A percentile compares a stretch with the other conserved stretches of the same genome.
Conservation (phyloP, 2,113 vertebrate genomes). For the Chaenocephalus aceratus region DNA sequence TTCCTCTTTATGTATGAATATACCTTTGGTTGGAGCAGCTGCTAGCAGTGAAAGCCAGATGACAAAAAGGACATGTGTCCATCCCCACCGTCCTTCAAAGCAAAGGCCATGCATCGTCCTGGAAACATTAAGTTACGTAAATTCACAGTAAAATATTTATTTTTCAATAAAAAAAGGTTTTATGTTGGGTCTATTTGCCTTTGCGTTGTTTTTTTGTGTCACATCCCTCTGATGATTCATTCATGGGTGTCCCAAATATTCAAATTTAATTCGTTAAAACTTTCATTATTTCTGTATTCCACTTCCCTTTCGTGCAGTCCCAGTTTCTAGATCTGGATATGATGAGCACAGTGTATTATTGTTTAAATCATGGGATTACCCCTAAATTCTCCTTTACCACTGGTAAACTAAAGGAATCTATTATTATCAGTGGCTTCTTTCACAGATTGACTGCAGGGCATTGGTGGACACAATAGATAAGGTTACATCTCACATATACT, state of each 20-base stretch:
- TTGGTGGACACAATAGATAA: conserved; percentile 6
- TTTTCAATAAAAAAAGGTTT: background rate
- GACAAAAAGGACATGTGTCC: conserved; percentile 21
- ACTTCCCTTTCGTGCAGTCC: background rate
- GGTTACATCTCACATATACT: conserved; percentile 32
- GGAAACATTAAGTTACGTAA: background rate
- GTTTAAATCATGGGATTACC: conserved; percentile 5
- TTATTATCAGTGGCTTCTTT: conserved; percentile 23
- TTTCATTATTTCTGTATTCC: background rate
- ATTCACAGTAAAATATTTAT: background rate
- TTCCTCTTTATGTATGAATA: background rate
- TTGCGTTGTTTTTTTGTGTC: background rate
- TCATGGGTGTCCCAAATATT: background rate
- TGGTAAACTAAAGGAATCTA: conserved; percentile 32
- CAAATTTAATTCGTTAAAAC: background rate
- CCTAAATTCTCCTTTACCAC: background rate
- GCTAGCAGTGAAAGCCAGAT: conserved; percentile 29
- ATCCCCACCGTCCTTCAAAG: conserved; percentile 22
- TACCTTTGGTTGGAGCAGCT: conserved; percentile 47
- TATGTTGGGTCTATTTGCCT: background rate
- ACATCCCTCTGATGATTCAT: background rate
- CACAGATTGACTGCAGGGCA: conserved; percentile 44
- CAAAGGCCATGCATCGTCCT: conserved; percentile 55
- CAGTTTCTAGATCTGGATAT: background rate
- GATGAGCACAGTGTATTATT: background rate